These are phyloP conservation scores for Pemphigus obesinymphae DNA, from an alignment of 1,140 invertebrate genomes.

Conservation along the genomic window DNA sequence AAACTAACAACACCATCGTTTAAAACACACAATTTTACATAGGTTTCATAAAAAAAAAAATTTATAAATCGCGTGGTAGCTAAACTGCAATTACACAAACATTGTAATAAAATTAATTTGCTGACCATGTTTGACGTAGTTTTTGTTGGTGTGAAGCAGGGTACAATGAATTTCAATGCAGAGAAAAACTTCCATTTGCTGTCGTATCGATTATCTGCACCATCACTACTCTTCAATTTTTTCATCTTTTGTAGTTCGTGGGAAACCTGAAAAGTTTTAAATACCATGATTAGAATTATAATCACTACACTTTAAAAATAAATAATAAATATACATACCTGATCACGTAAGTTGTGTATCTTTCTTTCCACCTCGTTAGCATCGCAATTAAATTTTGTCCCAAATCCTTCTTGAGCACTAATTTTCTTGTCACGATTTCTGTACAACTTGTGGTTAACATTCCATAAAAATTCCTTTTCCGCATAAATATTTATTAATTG, in stretches of 20 bases:
- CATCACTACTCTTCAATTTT: not conserved
- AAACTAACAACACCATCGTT: too few species aligned
- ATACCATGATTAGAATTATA: too few species aligned
- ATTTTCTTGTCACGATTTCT: not conserved
- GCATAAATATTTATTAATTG: not conserved
- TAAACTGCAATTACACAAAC: too few species aligned
- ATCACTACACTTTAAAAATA: not conserved
- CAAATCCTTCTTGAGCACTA: not conserved
- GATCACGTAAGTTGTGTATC: not conserved
- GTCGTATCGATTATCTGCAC: not conserved
- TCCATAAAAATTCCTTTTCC: constrained; percentile 5
- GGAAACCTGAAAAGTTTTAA: constrained; percentile 7
- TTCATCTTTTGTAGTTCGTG: not conserved
- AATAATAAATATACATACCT: not conserved
- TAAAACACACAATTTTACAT: too few species aligned
- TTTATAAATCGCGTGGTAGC: too few species aligned
- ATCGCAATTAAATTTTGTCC: constrained; percentile 9
- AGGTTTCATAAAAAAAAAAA: too few species aligned
- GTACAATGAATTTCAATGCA: not conserved
- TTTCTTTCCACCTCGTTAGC: not conserved
- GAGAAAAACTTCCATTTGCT: not conserved
- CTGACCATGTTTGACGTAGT: not conserved
- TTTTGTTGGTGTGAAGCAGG: not conserved
- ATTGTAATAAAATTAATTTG: too few species aligned
- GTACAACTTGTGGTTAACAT: constrained; percentile 11